Percentiles rank a stretch among this genome's conserved stretches.
Evolutionary conservation across 1,140 invertebrate genomes (phyloP).

Genomic region (Neelides sp.): DNA sequence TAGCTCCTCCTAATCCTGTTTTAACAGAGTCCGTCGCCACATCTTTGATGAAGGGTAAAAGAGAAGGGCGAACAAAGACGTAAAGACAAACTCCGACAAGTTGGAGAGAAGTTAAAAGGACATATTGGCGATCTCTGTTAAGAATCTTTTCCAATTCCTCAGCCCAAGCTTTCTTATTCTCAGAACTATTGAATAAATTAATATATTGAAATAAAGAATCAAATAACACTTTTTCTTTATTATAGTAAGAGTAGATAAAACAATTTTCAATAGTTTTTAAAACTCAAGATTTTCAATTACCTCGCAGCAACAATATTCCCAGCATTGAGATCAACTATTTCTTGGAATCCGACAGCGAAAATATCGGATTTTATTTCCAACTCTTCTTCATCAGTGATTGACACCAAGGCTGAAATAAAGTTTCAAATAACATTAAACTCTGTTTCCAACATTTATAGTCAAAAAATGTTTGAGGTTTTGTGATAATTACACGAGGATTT

Average conservation of each 20-base stretch:
- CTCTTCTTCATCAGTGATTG: slow-evolving; percentile 40
- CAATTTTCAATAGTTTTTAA: slow-evolving; percentile 1
- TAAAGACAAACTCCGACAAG: slow-evolving; percentile 96
- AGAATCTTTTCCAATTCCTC: slow-evolving; percentile 86
- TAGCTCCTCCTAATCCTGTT: slow-evolving; percentile 90
- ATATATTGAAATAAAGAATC: slow-evolving; percentile 10
- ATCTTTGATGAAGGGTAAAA: slow-evolving; percentile 76
- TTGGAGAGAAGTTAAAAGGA: slow-evolving; percentile 86
- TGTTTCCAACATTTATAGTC: neutral
- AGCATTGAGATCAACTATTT: slow-evolving; percentile 98
- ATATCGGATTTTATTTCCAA: slow-evolving; percentile 61
- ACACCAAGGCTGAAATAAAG: slow-evolving; percentile 40
- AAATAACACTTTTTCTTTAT: slow-evolving; percentile 1
- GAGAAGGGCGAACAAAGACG: slow-evolving; percentile 76
- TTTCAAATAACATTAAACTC: too few relatives aligned
- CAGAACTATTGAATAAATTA: slow-evolving; percentile 51
- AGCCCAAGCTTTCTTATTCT: slow-evolving; percentile 92
- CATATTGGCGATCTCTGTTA: slow-evolving; percentile 75
- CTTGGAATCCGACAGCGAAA: slow-evolving; percentile 96
- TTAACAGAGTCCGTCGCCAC: slow-evolving; percentile 91
- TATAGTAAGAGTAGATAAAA: neutral
- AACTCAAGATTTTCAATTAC: slow-evolving; percentile 33
- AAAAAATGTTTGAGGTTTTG: neutral
- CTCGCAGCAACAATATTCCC: slow-evolving; percentile 93
- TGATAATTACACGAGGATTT: slow-evolving; percentile 38